Evolutionary conservation across 2,888 invertebrate genomes (phyloP).

Genomic region (Euzophera pinguis): DNA sequence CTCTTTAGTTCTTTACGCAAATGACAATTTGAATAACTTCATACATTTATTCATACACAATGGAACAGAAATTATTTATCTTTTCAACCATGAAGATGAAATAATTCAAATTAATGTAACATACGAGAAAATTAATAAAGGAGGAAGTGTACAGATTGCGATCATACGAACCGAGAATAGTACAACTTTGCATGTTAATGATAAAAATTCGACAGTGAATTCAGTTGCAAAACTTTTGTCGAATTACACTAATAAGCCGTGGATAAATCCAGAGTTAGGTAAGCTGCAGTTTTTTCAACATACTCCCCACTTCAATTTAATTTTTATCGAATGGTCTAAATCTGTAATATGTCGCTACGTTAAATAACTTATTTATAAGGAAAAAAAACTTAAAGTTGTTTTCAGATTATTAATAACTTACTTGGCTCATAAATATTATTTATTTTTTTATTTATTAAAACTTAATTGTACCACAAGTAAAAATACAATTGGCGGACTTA

Average conservation of each 20-base stretch:
- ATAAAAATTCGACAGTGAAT: constrained; percentile 84
- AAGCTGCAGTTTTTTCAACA: too few species aligned
- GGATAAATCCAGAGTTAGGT: constrained; percentile 91
- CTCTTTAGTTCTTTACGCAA: constrained; percentile 92
- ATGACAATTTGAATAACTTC: constrained; percentile 96
- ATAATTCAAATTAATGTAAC: constrained; percentile 89
- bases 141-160: constrained; percentile 93
- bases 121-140: constrained; percentile 86
- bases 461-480: too few species aligned
- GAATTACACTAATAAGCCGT: constrained; percentile 91
- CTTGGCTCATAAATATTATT: too few species aligned
- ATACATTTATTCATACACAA: constrained; percentile 92
- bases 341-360: too few species aligned
- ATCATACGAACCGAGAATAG: constrained; percentile 85
- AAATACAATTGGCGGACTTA: too few species aligned
- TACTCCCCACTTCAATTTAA: too few species aligned
- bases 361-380: too few species aligned
- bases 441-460: too few species aligned
- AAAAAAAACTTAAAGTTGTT: too few species aligned
- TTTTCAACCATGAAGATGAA: constrained; percentile 90
- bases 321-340: too few species aligned
- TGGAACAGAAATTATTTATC: constrained; percentile 88
- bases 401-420: too few species aligned
- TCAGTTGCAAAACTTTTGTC: constrained; percentile 85
- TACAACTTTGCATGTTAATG: constrained; percentile 91